Evolutionary conservation across 2,113 vertebrate genomes (phyloP).

Genomic region (Nipponia nippon): DNA sequence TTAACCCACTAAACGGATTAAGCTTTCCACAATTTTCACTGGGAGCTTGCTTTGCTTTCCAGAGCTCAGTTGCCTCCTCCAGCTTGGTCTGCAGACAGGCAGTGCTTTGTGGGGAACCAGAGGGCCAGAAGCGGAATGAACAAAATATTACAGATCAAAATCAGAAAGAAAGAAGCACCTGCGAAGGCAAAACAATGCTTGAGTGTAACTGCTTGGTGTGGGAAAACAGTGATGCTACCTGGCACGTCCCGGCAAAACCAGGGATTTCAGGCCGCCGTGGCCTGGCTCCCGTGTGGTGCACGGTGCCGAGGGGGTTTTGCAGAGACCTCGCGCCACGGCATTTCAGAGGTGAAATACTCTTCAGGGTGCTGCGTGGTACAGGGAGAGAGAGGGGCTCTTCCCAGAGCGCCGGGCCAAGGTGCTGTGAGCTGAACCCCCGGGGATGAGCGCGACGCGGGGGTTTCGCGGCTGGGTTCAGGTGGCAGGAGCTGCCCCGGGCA

Average conservation of each 20-base stretch:
- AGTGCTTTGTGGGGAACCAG: not conserved
- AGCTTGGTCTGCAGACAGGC: not conserved
- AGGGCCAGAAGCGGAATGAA: not conserved
- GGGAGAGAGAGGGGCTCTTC: not conserved
- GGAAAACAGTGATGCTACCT: not conserved
- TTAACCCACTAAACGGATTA: not conserved
- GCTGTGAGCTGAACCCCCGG: not conserved
- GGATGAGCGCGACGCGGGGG: fast-evolving
- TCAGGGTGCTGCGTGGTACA: not conserved
- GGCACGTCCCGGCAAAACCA: not conserved
- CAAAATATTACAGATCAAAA: not conserved
- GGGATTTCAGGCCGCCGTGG: fast-evolving
- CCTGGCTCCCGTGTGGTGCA: fast-evolving
- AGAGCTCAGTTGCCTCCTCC: not conserved
- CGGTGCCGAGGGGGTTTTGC: fast-evolving
- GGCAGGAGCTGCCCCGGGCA: not conserved
- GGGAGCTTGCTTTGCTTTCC: not conserved
- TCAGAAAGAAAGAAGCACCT: not conserved
- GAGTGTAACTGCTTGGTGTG: not conserved
- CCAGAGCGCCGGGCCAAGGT: fast-evolving
- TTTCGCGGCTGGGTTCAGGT: not conserved
- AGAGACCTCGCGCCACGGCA: fast-evolving
- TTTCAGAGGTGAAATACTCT: not conserved
- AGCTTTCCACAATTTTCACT: not conserved
- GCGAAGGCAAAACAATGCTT: not conserved